Evolutionary conservation across 2,113 vertebrate genomes (phyloP).

Genomic region (Cynocephalus volans): DNA sequence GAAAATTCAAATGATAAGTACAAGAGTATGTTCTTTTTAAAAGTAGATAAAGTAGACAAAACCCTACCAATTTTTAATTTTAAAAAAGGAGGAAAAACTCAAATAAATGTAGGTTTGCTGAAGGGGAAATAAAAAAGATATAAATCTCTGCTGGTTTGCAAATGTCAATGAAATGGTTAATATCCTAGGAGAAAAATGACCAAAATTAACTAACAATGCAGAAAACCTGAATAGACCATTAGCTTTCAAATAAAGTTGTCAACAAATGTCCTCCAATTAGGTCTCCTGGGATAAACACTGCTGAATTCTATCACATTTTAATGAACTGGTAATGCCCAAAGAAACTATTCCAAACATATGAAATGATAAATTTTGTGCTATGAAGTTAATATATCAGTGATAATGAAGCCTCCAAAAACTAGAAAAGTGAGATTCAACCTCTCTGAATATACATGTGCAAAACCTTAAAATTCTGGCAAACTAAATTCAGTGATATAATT

Average conservation of each 20-base stretch:
- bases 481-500: not conserved
- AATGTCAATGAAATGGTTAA: conserved; percentile 8
- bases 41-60: not conserved
- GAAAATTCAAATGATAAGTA: not conserved
- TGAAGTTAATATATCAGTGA: conserved; percentile 25
- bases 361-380: conserved; percentile 56
- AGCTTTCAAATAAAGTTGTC: conserved; percentile 44
- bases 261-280: not conserved
- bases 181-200: not conserved
- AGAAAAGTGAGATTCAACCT: not conserved
- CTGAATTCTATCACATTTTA: conserved; percentile 41
- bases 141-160: not conserved
- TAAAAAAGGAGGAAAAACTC: not conserved
- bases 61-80: not conserved
- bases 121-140: not conserved
- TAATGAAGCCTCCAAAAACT: conserved; percentile 10
- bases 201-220: conserved; percentile 39
- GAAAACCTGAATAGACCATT: not conserved
- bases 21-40: not conserved
- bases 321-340: conserved; percentile 35
- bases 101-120: not conserved
- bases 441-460: not conserved
- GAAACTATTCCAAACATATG: not conserved
- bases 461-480: not conserved
- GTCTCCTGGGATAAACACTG: not conserved